These are phyloP conservation scores for Tinea semifulvella DNA, from an alignment of 2,888 invertebrate genomes.

Conservation along the genomic window DNA sequence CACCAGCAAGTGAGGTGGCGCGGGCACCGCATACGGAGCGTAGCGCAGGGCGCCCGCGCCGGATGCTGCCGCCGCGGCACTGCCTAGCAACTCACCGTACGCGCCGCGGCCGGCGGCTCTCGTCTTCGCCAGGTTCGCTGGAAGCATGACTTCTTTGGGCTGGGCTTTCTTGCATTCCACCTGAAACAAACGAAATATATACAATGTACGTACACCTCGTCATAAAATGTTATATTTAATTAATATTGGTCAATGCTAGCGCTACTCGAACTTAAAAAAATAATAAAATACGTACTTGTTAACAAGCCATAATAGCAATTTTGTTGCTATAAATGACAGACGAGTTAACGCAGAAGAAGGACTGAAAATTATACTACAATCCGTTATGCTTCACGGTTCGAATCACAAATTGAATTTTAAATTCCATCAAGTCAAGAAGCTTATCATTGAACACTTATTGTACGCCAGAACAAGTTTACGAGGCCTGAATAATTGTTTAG, in stretches of 20 bases:
- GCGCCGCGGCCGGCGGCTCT: constrained; percentile 94
- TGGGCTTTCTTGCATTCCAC: constrained; percentile 99
- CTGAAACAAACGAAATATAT: constrained; percentile 69
- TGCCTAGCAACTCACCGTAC: constrained; percentile 97
- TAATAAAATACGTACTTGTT: background rate
- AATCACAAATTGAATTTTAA: constrained; percentile 63
- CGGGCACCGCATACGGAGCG: constrained; percentile 69
- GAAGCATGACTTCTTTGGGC: constrained; percentile 99
- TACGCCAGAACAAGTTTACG: constrained; percentile 27
- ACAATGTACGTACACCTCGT: background rate
- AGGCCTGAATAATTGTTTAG: background rate
- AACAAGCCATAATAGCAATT: background rate
- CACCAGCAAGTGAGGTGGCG: constrained; percentile 54
- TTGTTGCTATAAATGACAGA: background rate
- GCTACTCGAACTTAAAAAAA: too few species aligned
- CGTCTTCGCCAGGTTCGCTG: constrained; percentile 94
- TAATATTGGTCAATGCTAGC: too few species aligned
- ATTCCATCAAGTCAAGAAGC: constrained; percentile 58
- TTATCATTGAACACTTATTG: constrained; percentile 58
- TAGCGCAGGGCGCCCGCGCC: constrained; percentile 66
- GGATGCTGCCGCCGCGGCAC: constrained; percentile 68
- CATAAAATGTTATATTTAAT: too few species aligned
- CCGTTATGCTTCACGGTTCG: constrained; percentile 58
- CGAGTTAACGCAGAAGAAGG: constrained; percentile 33
- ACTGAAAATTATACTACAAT: constrained; percentile 55